Evolutionary conservation across 2,888 invertebrate genomes (phyloP).

Genomic region (Lasioglossum vierecki): DNA sequence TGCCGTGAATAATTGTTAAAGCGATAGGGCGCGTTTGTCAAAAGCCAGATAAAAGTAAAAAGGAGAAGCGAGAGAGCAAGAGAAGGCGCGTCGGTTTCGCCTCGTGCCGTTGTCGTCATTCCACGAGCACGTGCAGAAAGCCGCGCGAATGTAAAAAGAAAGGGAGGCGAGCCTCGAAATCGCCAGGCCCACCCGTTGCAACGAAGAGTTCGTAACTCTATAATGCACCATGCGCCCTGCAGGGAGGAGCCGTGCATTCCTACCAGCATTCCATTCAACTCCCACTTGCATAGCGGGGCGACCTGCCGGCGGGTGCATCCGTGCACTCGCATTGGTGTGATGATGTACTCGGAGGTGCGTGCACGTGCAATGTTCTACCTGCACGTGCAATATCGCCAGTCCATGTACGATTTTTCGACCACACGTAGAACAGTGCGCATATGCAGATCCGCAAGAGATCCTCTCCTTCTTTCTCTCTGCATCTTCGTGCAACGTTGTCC

Average conservation of each 20-base stretch:
- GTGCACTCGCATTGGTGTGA: constrained; percentile 56
- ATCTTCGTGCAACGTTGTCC: neutral
- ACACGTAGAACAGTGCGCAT: constrained; percentile 16
- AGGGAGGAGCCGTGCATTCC: constrained; percentile 71
- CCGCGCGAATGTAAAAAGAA: constrained; percentile 54
- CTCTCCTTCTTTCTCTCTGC: neutral
- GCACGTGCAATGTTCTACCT: constrained; percentile 53
- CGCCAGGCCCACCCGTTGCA: constrained; percentile 67
- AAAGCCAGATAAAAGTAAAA: constrained; percentile 24
- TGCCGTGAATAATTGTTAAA: neutral
- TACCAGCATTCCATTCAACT: constrained; percentile 72
- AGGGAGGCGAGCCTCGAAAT: constrained; percentile 61
- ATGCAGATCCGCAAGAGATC: neutral
- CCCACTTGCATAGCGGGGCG: constrained; percentile 66
- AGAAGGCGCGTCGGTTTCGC: neutral
- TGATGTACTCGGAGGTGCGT: constrained; percentile 60
- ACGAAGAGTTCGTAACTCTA: constrained; percentile 72
- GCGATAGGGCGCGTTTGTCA: constrained; percentile 15
- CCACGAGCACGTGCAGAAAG: constrained; percentile 61
- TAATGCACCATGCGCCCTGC: constrained; percentile 72
- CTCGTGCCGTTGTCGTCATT: constrained; percentile 53
- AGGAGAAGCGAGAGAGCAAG: too few relatives aligned
- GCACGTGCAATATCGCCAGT: constrained; percentile 51
- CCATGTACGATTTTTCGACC: constrained; percentile 42
- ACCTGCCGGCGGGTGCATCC: constrained; percentile 68